Base-by-base conservation (phyloP, 2,888 invertebrate genomes). In the Metalampra italica region DNA sequence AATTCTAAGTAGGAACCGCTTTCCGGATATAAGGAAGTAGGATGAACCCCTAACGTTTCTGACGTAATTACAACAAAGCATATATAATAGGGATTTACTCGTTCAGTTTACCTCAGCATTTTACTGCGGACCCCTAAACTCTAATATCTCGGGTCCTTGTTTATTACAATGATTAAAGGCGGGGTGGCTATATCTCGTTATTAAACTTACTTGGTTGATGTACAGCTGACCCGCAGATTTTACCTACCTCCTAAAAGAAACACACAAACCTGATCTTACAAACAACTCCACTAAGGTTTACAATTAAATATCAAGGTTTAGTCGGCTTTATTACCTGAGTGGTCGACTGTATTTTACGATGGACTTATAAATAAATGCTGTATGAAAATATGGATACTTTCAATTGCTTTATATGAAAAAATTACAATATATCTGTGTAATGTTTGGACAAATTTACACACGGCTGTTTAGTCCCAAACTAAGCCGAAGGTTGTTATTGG, bases 161-260 rank as follows among this genome's bases (percentile, higher is more conserved):
- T 50, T 54, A 54, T 52, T 47, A 46, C 46, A 38, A 50, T 50
- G 50, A 43, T 52, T 45, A 52, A 22, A 52, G 46, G 32, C 37
- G 12, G 32, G 32, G 1, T 14, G 5, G 41, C 8, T 43, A 14
- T 52, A 34, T 13, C 48, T 51, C 40, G 29, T 41, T 49, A 49
- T 49, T 45, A 49, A 49, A 45, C 45, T 37, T 30, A 46, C 15
- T 43, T 46, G 29, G 14, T 46, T 45, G 9, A 14, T 14, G 32
- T 40, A 46, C 34, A 39, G 32, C 29, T 32, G 32, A 32, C 32
- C 11, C 32, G 32, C 11, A 8, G 15, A 30, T 32, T 22, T 22
- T 32, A 22, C 29, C 14, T 46, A 34, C 34, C 32, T 32, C 32
- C 1, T 9, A 8, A 32, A 32, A 32, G 11, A 2, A 1, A 7